Conservation (phyloP, 2,888 invertebrate species). For the Sepiola atlantica region DNA sequence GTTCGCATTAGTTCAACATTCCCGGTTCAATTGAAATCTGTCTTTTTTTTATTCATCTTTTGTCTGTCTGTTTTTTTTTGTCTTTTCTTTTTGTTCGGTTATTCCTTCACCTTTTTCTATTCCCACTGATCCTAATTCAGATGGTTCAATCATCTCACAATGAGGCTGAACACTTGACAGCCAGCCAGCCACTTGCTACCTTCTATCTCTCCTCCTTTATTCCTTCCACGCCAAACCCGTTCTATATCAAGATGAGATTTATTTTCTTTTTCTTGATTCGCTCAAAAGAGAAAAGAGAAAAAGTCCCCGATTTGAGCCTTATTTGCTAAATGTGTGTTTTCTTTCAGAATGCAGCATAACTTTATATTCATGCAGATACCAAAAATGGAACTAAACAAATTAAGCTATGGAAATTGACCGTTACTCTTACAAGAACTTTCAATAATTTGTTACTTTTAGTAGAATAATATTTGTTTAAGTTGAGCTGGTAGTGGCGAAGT, state of each 20-base stretch:
- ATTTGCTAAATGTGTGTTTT: neutral
- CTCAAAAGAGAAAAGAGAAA: neutral
- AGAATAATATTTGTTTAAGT: neutral
- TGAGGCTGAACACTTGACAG: constrained; percentile 19
- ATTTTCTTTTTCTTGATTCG: neutral
- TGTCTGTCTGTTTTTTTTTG: neutral
- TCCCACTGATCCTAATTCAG: constrained; percentile 21
- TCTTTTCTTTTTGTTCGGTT: neutral
- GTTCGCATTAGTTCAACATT: constrained; percentile 21
- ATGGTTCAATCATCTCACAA: constrained; percentile 10
- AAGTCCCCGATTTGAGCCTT: neutral
- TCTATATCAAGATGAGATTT: neutral
- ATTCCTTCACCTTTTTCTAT: neutral
- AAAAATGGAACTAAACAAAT: neutral
- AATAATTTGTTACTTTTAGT: neutral
- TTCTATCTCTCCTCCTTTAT: neutral
- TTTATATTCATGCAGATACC: neutral
- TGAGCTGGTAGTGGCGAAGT: too few species aligned
- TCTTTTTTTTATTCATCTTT: neutral
- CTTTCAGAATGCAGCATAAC: neutral
- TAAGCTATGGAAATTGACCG: neutral
- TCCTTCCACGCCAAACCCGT: neutral
- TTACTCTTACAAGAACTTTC: neutral
- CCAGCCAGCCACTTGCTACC: constrained; percentile 32
- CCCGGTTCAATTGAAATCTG: constrained; percentile 3